These are phyloP conservation scores for Falco rusticolus DNA, from an alignment of 2,797 vertebrate species.

Conservation along the genomic window DNA sequence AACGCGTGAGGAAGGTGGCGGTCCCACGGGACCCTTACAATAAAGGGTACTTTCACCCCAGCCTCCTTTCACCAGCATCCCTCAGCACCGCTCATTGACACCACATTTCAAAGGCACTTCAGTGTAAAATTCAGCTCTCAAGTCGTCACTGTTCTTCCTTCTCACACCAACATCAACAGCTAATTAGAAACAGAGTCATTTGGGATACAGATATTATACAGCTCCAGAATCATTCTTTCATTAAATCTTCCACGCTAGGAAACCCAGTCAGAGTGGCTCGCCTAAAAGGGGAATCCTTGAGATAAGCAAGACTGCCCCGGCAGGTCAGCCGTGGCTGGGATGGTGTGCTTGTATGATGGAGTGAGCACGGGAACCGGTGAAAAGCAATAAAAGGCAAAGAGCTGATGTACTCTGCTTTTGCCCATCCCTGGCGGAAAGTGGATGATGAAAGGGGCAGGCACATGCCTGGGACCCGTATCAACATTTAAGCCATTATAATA, in stretches of 20 bases:
- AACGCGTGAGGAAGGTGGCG: neutral
- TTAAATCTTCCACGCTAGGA: neutral
- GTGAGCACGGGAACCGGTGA: neutral
- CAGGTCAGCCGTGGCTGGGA: neutral
- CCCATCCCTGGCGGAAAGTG: neutral
- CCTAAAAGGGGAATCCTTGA: neutral
- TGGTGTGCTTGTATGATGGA: neutral
- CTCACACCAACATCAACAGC: neutral
- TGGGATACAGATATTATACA: neutral
- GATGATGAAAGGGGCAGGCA: neutral
- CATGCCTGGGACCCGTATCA: rapidly evolving
- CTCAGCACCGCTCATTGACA: neutral
- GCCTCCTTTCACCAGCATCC: neutral
- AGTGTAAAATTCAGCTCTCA: neutral
- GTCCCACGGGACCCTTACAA: neutral
- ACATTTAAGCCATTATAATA: neutral
- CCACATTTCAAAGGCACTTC: neutral
- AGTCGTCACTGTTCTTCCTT: neutral
- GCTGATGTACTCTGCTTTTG: neutral
- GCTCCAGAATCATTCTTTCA: neutral
- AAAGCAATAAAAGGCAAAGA: neutral
- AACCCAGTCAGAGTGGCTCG: neutral
- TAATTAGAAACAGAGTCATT: neutral
- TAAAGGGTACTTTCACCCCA: neutral
- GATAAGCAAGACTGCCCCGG: neutral